Conservation (phyloP, 1,140 invertebrate genomes). For the Dufourea novaeangliae region DNA sequence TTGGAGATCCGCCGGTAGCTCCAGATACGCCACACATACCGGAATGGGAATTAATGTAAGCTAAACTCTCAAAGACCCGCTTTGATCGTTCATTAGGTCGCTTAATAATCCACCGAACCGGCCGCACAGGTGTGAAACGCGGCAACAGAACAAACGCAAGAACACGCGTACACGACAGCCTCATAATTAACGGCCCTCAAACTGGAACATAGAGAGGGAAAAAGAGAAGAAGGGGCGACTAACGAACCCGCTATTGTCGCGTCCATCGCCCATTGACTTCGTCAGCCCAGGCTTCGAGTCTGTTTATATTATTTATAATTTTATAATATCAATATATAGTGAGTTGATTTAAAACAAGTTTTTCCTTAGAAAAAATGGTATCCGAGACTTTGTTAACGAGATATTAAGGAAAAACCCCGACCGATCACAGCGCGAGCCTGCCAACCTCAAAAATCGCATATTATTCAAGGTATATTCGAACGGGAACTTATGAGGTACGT, state of each 20-base stretch:
- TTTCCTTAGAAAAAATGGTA: too few relatives aligned
- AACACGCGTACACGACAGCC: neutral
- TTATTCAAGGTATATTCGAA: too few relatives aligned
- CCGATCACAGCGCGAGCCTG: too few relatives aligned
- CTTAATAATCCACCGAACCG: neutral
- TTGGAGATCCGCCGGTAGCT: neutral
- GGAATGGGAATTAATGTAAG: constrained; percentile 5
- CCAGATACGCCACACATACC: neutral
- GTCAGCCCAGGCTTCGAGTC: neutral
- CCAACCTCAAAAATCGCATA: too few relatives aligned
- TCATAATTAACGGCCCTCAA: constrained; percentile 25
- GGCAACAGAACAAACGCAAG: constrained; percentile 14
- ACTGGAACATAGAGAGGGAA: neutral
- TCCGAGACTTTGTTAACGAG: too few relatives aligned
- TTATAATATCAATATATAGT: too few relatives aligned
- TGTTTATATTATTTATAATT: constrained; percentile 41
- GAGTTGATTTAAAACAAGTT: too few relatives aligned
- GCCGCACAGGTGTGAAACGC: constrained; percentile 10
- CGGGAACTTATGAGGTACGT: too few relatives aligned
- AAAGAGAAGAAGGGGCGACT: neutral
- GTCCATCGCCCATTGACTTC: constrained; percentile 18
- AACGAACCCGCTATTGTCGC: constrained; percentile 28
- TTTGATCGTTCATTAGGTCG: neutral
- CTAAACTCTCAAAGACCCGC: neutral
- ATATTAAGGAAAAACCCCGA: too few relatives aligned